Base-by-base conservation (phyloP, 2,888 invertebrate genomes). In the Cactoblastis cactorum region DNA sequence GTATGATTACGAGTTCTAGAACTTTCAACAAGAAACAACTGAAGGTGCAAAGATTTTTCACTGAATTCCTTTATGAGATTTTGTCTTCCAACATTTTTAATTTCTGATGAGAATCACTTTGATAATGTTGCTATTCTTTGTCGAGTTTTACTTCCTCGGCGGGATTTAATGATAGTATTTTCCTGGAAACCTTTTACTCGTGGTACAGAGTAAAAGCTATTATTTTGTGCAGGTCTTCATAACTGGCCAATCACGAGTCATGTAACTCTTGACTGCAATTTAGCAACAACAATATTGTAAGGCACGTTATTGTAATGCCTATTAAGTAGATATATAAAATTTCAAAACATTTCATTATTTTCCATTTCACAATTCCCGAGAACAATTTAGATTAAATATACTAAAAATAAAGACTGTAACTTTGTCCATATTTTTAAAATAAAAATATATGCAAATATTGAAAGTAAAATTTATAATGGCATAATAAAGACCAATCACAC, bases 191-290 rank as follows among this genome's bases (percentile, higher is more conserved):
- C 37, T 54, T 56, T 61, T 63, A 63, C 62, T 63, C 58, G 58
- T 54, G 51, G 49, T 48, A 48, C 49, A 49, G 50, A 50, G 53
- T 59, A 63, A 68, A 63, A 58, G 62, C 63, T 62, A 67, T 69
- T 62, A 71, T 67, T 61, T 61, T 51, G 54, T 51, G 56, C 43
- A 39, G 46, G 17, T 12, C 43, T 32, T 43, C 28, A 28, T 43
- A 43, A 43, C 43, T 11, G 43, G 56, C 61, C 63, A 61, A 65
- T 65, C 68, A 63, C 61, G 65, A 63, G 53, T 51, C 58, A 51
- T 65, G 68, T 70, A 67, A 67, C 68, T 59, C 58, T 58, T 50
- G 64, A 59, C 62, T 62, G 53, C 28, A 43, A 43, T 43, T 43
- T 43, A 4, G 43, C 15, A 24, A 43, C 15, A 14, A 12, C 19